Percentiles rank a stretch among this genome's conserved stretches.
Evolutionary conservation across 1,140 invertebrate genomes (phyloP).

Genomic region (Drosophila ficusphila): DNA sequence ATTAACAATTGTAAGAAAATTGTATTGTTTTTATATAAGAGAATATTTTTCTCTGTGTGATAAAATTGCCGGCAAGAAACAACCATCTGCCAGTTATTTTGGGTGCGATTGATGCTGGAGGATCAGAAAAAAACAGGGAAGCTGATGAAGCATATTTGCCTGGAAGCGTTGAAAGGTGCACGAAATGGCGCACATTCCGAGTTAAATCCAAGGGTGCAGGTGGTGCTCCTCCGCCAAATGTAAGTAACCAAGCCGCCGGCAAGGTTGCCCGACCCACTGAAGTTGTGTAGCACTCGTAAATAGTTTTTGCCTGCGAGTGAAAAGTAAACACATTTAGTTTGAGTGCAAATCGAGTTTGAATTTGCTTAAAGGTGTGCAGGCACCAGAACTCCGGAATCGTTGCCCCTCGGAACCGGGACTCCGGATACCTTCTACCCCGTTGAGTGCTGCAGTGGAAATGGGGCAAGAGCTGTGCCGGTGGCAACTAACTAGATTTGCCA

Average conservation of each 20-base stretch:
- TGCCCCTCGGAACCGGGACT: background rate
- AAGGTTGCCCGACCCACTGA: slow-evolving; percentile 34
- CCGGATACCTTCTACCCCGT: background rate
- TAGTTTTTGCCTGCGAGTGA: slow-evolving; percentile 73
- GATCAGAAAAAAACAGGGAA: slow-evolving; percentile 8
- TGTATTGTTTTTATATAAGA: no score
- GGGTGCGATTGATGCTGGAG: slow-evolving; percentile 55
- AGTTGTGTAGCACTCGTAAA: slow-evolving; percentile 56
- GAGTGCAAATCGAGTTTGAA: slow-evolving; percentile 79
- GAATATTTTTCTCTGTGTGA: slow-evolving; percentile 6
- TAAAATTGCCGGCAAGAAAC: slow-evolving; percentile 37
- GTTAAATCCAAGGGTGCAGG: slow-evolving; percentile 40
- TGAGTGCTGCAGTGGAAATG: slow-evolving; percentile 14
- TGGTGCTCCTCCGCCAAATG: slow-evolving; percentile 24
- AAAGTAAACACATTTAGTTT: slow-evolving; percentile 75
- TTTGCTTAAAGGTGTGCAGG: slow-evolving; percentile 65
- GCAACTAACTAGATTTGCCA: slow-evolving; percentile 54
- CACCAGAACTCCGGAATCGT: background rate
- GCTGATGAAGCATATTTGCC: slow-evolving; percentile 35
- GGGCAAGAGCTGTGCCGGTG: slow-evolving; percentile 11
- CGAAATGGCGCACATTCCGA: slow-evolving; percentile 59
- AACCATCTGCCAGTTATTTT: slow-evolving; percentile 56
- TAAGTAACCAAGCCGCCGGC: slow-evolving; percentile 53
- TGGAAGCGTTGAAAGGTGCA: slow-evolving; percentile 52
- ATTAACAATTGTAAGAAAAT: no score